Conservation (phyloP, 2,113 vertebrate genomes). For the Pandion haliaetus region DNA sequence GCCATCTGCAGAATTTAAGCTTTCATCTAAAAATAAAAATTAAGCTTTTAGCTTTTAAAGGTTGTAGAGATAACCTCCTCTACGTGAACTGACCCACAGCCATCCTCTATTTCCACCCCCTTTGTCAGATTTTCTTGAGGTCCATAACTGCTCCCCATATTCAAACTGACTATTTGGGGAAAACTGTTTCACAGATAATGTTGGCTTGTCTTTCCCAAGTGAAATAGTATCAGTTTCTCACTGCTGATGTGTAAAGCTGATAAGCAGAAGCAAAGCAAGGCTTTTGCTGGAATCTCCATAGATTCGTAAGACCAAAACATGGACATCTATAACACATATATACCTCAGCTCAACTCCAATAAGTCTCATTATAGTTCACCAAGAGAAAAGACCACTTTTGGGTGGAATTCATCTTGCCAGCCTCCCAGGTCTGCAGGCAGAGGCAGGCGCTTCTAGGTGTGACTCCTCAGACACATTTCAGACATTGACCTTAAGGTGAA, state of each 20-base stretch:
- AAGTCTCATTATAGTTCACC: background rate
- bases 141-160: background rate
- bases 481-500: background rate
- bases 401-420: background rate
- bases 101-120: background rate
- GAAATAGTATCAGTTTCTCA: background rate
- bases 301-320: background rate
- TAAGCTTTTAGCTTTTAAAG: conserved; percentile 50
- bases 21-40: conserved; percentile 64
- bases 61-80: conserved; percentile 57
- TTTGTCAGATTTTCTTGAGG: background rate
- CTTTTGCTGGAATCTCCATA: background rate
- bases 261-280: background rate
- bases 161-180: background rate
- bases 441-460: background rate
- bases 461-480: background rate
- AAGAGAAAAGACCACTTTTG: background rate
- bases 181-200: background rate
- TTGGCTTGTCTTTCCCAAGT: background rate
- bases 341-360: background rate
- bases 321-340: accelerated
- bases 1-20: conserved; percentile 57
- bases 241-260: background rate
- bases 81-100: background rate
- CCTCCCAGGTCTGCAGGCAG: background rate